These are phyloP conservation scores for Dicycla oo DNA, from an alignment of 2,888 invertebrate genomes.

Conservation along the genomic window DNA sequence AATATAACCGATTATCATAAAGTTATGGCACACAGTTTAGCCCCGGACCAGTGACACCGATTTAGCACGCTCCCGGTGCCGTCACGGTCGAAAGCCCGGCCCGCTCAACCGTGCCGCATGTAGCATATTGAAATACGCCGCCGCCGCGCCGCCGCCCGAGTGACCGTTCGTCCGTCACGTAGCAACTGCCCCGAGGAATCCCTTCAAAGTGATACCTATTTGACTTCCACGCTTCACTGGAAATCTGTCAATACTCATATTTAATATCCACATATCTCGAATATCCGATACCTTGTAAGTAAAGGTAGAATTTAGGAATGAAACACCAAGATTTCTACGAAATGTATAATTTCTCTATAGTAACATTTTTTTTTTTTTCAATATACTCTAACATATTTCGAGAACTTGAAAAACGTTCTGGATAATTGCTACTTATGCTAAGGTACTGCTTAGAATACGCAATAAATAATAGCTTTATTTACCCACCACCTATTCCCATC, in stretches of 20 bases:
- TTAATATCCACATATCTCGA: conserved; percentile 72
- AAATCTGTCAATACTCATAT: conserved; percentile 78
- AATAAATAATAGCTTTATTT: conserved; percentile 46
- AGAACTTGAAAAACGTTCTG: conserved; percentile 1
- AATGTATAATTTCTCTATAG: conserved; percentile 39
- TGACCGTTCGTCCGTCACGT: conserved; percentile 82
- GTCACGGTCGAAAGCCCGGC: conserved; percentile 78
- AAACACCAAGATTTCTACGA: conserved; percentile 45
- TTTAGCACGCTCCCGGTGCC: conserved; percentile 77
- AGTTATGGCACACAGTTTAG: conserved; percentile 56
- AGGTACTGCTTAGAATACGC: conserved; percentile 18
- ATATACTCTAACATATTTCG: conserved; percentile 13
- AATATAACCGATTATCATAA: conserved; percentile 36
- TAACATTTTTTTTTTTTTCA: conserved; percentile 28
- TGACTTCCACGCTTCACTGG: conserved; percentile 80
- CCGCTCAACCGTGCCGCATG: conserved; percentile 78
- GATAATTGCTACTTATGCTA: conserved; percentile 1
- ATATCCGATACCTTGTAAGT: conserved; percentile 57
- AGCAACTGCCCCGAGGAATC: conserved; percentile 81
- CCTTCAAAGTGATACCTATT: conserved; percentile 82
- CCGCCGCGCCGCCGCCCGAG: conserved; percentile 79
- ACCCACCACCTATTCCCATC: conserved; percentile 70
- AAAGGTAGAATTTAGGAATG: conserved; percentile 64
- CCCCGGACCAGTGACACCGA: conserved; percentile 74
- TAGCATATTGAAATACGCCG: conserved; percentile 87